phyloP scores from a whole-genome alignment of 2,113 vertebrate genomes.

The Myrmecophaga tridactyla region DNA sequence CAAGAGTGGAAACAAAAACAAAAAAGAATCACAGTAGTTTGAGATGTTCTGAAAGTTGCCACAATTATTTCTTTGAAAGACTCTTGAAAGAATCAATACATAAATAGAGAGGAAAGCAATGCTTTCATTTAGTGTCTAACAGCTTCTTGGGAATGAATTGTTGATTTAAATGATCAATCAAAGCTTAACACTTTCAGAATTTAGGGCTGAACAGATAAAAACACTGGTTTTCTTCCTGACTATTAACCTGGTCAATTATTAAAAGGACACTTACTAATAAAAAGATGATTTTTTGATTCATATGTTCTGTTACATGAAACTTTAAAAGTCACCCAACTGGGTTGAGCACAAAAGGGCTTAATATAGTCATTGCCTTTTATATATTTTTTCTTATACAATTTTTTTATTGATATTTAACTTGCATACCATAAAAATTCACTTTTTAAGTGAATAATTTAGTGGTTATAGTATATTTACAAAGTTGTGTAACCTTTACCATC shows the following conservation, averaged over 20 bases:
- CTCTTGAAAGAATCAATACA: conserved; percentile 29
- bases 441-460: not conserved
- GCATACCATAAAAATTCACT: not conserved
- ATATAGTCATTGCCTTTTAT: not conserved
- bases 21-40: not conserved
- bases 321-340: not conserved
- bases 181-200: conserved; percentile 42
- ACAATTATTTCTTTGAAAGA: conserved; percentile 11
- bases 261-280: conserved; percentile 27
- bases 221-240: conserved; percentile 13
- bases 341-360: conserved; percentile 10
- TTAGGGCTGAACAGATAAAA: conserved; percentile 27
- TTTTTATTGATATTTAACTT: conserved; percentile 22
- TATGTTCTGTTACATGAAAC: not conserved
- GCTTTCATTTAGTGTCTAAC: conserved; percentile 4
- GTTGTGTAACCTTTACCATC: not conserved
- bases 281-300: conserved; percentile 2
- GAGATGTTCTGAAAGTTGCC: conserved; percentile 10
- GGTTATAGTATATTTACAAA: not conserved
- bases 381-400: not conserved
- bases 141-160: conserved; percentile 22
- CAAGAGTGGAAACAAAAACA: not conserved
- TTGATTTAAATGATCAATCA: conserved; percentile 65
- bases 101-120: conserved; percentile 35
- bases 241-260: conserved; percentile 52